Conservation (phyloP, 2,888 invertebrate species). For the Cataglyphis cursor region DNA sequence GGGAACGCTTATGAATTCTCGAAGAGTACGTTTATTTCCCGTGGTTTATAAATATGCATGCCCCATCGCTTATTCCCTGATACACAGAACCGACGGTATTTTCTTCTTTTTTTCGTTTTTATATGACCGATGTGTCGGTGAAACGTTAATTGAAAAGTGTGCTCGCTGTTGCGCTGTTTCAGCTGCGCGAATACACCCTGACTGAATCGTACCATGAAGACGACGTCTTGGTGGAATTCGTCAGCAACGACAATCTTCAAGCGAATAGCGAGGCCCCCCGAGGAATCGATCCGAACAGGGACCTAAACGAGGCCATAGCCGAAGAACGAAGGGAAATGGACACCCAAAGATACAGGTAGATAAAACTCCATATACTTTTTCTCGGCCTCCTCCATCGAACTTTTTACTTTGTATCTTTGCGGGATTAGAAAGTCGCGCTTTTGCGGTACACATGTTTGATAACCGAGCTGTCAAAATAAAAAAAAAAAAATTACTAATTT, state of each 20-base stretch:
- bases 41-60: constrained; percentile 39
- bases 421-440: not conserved
- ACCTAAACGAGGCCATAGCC: constrained; percentile 93
- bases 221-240: constrained; percentile 88
- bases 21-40: constrained; percentile 44
- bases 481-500: not conserved
- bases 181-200: constrained; percentile 96
- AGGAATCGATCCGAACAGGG: constrained; percentile 91
- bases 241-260: constrained; percentile 83
- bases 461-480: constrained; percentile 12
- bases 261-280: constrained; percentile 85
- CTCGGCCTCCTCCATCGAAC: not conserved
- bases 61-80: not conserved
- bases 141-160: constrained; percentile 30
- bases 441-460: constrained; percentile 5
- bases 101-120: not conserved
- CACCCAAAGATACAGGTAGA: constrained; percentile 85
- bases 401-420: constrained; percentile 29
- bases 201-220: constrained; percentile 96
- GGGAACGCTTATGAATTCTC: constrained; percentile 43
- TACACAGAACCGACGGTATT: not conserved
- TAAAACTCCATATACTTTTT: not conserved
- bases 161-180: constrained; percentile 73
- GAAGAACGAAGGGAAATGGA: constrained; percentile 91
- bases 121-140: constrained; percentile 5